Evolutionary conservation across 2,113 vertebrate genomes (phyloP).

Genomic region (Zosterops pallidus): DNA sequence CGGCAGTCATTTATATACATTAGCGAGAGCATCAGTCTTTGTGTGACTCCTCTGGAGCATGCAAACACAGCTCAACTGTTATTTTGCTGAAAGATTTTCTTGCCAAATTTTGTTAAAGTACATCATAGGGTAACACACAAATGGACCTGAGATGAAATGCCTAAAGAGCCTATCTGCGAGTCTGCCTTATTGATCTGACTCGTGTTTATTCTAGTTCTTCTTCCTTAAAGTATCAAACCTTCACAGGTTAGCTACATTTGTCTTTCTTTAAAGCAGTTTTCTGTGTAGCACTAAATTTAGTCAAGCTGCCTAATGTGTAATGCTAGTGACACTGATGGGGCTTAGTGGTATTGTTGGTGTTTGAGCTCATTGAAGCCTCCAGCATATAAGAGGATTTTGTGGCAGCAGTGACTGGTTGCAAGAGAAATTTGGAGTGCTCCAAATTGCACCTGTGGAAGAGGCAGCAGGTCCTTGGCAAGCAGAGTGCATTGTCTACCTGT

Average conservation of each 20-base stretch:
- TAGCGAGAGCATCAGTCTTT: conserved; percentile 16
- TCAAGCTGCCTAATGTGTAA: background rate
- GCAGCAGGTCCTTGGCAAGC: background rate
- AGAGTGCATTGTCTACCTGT: rapidly evolving
- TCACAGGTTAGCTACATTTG: background rate
- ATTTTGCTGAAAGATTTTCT: conserved; percentile 7
- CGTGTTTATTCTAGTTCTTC: background rate
- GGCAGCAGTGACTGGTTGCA: background rate
- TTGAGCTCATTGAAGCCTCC: background rate
- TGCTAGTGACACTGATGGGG: background rate
- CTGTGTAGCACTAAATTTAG: background rate
- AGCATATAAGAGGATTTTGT: background rate
- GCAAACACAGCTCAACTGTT: background rate
- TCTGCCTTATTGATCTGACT: background rate
- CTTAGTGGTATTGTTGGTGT: background rate
- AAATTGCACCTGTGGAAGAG: background rate
- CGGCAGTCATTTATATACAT: conserved; percentile 52
- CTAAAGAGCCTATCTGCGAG: background rate
- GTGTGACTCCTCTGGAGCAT: background rate
- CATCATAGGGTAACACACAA: background rate
- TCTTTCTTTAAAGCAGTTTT: background rate
- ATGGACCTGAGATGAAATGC: background rate
- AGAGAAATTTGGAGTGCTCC: background rate
- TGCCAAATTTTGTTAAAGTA: conserved; percentile 23
- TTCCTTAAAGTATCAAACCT: background rate